Conservation (phyloP, 1,140 invertebrate species). For the Apolygus lucorum region DNA sequence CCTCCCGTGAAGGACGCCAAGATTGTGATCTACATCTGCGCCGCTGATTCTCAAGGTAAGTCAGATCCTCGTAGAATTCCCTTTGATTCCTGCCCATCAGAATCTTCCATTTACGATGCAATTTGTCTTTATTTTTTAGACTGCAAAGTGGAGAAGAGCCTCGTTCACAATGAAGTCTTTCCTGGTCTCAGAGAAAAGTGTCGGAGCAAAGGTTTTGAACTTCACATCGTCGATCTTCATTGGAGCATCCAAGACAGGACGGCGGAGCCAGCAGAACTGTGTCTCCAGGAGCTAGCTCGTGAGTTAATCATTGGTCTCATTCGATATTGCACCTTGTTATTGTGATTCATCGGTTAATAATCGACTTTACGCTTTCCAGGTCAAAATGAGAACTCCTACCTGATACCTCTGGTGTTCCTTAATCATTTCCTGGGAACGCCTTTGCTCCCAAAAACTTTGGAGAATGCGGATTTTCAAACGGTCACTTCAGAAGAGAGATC, state of each 20-base stretch:
- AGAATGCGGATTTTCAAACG: conserved; percentile 64
- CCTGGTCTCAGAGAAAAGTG: conserved; percentile 50
- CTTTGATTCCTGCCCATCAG: background rate
- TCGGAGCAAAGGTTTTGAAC: conserved; percentile 52
- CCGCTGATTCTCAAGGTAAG: conserved; percentile 57
- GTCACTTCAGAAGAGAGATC: conserved; percentile 52
- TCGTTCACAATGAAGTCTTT: conserved; percentile 54
- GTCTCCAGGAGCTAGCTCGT: conserved; percentile 61
- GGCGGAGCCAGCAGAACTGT: conserved; percentile 60
- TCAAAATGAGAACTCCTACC: conserved; percentile 58
- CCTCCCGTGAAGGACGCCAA: conserved; percentile 43
- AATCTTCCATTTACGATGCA: background rate
- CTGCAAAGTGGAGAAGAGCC: conserved; percentile 55
- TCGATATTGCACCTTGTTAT: too few species aligned
- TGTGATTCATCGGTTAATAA: too few species aligned
- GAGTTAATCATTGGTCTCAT: conserved; percentile 36
- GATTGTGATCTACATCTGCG: conserved; percentile 57
- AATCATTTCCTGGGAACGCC: conserved; percentile 64
- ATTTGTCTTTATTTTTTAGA: conserved; percentile 42
- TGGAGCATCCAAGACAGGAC: conserved; percentile 48
- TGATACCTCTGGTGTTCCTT: conserved; percentile 64
- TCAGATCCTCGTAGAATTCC: background rate
- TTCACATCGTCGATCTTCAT: conserved; percentile 59
- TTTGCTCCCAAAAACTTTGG: conserved; percentile 64
- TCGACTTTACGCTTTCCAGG: conserved; percentile 45